Evolutionary conservation across 2,113 vertebrate species (phyloP).

Genomic region (Seriola dumerili): DNA sequence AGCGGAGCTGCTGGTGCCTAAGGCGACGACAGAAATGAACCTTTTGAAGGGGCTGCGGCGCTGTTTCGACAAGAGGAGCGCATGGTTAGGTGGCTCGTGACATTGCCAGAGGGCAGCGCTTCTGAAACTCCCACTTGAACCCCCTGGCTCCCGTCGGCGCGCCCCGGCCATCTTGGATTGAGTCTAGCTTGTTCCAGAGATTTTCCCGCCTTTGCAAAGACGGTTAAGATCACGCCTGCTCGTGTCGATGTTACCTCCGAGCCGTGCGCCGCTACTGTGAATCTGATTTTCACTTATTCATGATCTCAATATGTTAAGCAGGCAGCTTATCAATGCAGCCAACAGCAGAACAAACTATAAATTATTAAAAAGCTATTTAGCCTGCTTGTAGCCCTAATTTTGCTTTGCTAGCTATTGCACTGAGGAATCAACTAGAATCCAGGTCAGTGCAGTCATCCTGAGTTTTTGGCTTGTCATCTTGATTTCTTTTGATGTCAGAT

Average conservation of each 20-base stretch:
- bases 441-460: slow-evolving; percentile 23
- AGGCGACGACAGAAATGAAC: slow-evolving; percentile 10
- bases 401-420: background rate
- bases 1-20: slow-evolving; percentile 1
- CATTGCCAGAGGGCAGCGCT: slow-evolving; percentile 38
- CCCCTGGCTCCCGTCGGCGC: slow-evolving; percentile 36
- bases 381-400: slow-evolving; percentile 26
- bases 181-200: slow-evolving; percentile 22
- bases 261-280: background rate
- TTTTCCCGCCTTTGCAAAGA: slow-evolving; percentile 5
- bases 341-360: slow-evolving; percentile 31
- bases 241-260: slow-evolving; percentile 17
- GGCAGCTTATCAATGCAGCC: slow-evolving; percentile 49
- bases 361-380: slow-evolving; percentile 62
- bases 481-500: slow-evolving; percentile 26
- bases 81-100: slow-evolving; percentile 43
- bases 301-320: slow-evolving; percentile 40
- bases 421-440: background rate
- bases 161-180: slow-evolving; percentile 7
- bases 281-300: slow-evolving; percentile 39
- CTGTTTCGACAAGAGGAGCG: background rate
- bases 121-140: slow-evolving; percentile 51
- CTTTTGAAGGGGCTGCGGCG: slow-evolving; percentile 9
- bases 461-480: background rate
- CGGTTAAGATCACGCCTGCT: slow-evolving; percentile 31